phyloP scores from a whole-genome alignment of 2,888 invertebrate species.

The Alsophila aescularia region DNA sequence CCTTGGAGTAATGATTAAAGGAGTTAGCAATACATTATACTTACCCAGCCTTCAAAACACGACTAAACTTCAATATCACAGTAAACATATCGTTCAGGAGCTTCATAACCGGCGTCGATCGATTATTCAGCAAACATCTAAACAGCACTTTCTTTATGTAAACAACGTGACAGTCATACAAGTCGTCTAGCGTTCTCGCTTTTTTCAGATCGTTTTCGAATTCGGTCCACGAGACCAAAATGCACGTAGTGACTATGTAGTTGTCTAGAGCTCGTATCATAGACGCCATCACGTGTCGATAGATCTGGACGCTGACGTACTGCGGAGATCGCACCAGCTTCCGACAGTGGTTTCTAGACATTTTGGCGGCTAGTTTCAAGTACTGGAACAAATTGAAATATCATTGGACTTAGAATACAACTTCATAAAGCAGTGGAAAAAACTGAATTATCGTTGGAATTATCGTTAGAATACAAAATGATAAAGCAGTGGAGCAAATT shows the following conservation, averaged over 20 bases:
- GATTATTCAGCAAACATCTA: conserved; percentile 89
- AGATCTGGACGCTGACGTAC: conserved; percentile 88
- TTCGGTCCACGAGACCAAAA: conserved; percentile 89
- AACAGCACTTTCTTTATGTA: conserved; percentile 91
- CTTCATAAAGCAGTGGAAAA: no score
- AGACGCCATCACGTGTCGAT: conserved; percentile 90
- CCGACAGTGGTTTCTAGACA: conserved; percentile 69
- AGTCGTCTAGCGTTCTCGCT: conserved; percentile 88
- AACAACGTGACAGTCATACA: conserved; percentile 88
- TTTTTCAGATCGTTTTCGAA: conserved; percentile 88
- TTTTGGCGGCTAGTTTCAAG: conserved; percentile 85
- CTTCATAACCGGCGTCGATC: conserved; percentile 87
- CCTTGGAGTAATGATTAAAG: background rate
- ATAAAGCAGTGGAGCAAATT: no score
- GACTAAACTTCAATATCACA: conserved; percentile 88
- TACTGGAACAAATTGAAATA: conserved; percentile 60
- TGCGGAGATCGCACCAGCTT: conserved; percentile 86
- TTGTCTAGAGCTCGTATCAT: conserved; percentile 90
- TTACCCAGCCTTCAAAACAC: conserved; percentile 83
- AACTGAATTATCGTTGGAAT: no score
- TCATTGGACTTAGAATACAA: no score
- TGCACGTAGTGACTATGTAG: conserved; percentile 90
- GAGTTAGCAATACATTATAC: conserved; percentile 33
- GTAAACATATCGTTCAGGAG: conserved; percentile 89
- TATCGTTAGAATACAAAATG: no score